Evolutionary conservation across 2,113 vertebrate species (phyloP), one percentile per base, ranked within the genome.

Genomic region (Narcine bancroftii): DNA sequence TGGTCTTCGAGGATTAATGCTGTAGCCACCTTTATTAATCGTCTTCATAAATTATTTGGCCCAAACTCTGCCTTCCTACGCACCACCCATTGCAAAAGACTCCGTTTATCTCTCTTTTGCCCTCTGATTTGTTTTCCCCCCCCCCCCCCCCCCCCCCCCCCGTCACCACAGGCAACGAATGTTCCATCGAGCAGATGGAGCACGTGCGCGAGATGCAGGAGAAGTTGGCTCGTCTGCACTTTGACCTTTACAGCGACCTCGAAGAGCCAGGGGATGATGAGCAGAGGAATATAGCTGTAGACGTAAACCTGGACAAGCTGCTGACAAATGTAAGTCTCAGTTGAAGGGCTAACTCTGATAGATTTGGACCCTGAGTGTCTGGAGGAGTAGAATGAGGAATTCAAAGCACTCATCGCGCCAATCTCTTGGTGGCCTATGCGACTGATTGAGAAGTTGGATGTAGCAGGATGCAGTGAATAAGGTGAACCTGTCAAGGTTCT

Each of bases 181-280:
- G 99, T 95, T 99, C 98, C 92, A 99, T 99, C 45, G 98, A 96
- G 87, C 97, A 99, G 96, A 99, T 99, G 98, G 99, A 99, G 93
- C 98, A 99, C 0, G 98, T 99, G 53, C 95, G 99, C 53, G 98
- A 98, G 66, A 99, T 99, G 98, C 99, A 99, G 95, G 99, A 99
- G 95, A 99, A 98, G 93, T 96, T 99, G 83, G 99, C 98, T 21
- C 97, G 97, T 9, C 94, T 99, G 94, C 98, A 99, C 92, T 96
- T 99, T 96, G 98, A 99, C 94, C 97, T 99, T 19, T 98, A 98
- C 0, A 96, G 97, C 4, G 98, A 99, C 94, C 95, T 98, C 92
- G 98, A 99, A 47, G 97, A 98, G 93, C 97, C 99, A 94, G 97
- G 97, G 0, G 98, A 98, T 93, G 98, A 98, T 93, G 98, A 99